Conservation (phyloP, 1,140 invertebrate genomes). For the Mya arenaria region DNA sequence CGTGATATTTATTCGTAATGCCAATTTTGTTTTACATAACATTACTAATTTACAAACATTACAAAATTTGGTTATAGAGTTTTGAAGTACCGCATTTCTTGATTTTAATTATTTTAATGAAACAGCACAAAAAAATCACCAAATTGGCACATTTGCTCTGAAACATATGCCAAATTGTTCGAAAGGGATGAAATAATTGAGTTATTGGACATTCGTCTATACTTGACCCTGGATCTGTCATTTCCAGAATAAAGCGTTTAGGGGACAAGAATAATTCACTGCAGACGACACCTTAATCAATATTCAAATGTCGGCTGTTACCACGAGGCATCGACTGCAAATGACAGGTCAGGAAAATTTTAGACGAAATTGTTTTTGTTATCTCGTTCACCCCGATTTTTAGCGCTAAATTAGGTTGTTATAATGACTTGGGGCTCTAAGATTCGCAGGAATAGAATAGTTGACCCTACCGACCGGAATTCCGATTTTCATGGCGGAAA, state of each 20-base stretch:
- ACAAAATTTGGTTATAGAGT: no score
- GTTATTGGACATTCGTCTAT: no score
- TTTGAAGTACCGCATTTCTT: no score
- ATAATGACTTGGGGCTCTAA: no score
- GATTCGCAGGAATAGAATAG: no score
- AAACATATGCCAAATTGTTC: conserved; percentile 46
- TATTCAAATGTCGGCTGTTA: conserved; percentile 21
- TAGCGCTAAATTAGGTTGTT: conserved; percentile 22
- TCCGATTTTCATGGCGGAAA: conserved; percentile 51
- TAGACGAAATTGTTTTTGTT: conserved; percentile 49
- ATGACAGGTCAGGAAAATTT: conserved; percentile 30
- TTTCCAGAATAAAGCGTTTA: conserved; percentile 8
- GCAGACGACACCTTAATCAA: conserved; percentile 41
- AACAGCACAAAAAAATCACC: no score
- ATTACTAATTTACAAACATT: no score
- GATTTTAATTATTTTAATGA: no score
- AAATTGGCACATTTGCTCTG: conserved; percentile 1
- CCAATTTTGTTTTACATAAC: no score
- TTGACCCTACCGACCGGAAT: no score
- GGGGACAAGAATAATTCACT: conserved; percentile 49
- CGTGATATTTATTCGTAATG: no score
- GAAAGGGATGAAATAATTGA: no score
- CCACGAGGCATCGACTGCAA: conserved; percentile 39
- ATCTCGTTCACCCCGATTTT: conserved; percentile 38
- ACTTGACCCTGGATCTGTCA: conserved; percentile 52